These are phyloP conservation scores for Parthenolecanium corni DNA, from an alignment of 2,888 invertebrate genomes.

Conservation along the genomic window DNA sequence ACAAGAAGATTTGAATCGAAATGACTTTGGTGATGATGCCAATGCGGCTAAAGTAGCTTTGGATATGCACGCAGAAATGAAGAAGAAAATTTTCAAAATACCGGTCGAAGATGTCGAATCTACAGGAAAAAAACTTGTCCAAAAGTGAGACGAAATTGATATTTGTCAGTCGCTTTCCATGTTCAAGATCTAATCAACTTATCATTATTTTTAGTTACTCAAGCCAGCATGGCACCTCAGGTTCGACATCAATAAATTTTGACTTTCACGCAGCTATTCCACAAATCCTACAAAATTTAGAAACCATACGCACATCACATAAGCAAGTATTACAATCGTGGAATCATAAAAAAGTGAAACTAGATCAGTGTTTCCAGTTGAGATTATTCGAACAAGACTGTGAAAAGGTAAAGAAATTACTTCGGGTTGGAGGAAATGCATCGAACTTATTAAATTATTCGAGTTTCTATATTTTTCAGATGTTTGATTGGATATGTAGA, in stretches of 20 bases:
- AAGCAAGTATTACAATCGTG: conserved; percentile 85
- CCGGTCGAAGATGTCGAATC: conserved; percentile 88
- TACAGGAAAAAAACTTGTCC: conserved; percentile 60
- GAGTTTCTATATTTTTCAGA: conserved; percentile 45
- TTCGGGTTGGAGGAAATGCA: not conserved
- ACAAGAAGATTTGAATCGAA: conserved; percentile 82
- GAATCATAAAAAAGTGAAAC: conserved; percentile 86
- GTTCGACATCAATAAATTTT: conserved; percentile 45
- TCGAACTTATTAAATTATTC: not conserved
- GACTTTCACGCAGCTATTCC: conserved; percentile 51
- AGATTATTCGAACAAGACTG: conserved; percentile 94
- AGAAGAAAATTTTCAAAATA: conserved; percentile 82
- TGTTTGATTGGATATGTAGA: conserved; percentile 96
- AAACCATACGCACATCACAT: conserved; percentile 78
- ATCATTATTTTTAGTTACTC: conserved; percentile 50
- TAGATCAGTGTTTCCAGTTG: conserved; percentile 93
- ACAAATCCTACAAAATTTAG: conserved; percentile 67
- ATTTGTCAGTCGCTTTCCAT: not conserved
- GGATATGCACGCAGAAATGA: conserved; percentile 86
- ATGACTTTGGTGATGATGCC: conserved; percentile 91
- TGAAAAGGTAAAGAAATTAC: conserved; percentile 57
- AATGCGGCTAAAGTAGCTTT: conserved; percentile 81
- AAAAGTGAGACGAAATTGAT: conserved; percentile 38
- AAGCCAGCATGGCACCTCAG: conserved; percentile 52
- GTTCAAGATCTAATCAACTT: conserved; percentile 1